Conservation (phyloP, 2,888 invertebrate genomes). For the Drosophila koepferae region DNA sequence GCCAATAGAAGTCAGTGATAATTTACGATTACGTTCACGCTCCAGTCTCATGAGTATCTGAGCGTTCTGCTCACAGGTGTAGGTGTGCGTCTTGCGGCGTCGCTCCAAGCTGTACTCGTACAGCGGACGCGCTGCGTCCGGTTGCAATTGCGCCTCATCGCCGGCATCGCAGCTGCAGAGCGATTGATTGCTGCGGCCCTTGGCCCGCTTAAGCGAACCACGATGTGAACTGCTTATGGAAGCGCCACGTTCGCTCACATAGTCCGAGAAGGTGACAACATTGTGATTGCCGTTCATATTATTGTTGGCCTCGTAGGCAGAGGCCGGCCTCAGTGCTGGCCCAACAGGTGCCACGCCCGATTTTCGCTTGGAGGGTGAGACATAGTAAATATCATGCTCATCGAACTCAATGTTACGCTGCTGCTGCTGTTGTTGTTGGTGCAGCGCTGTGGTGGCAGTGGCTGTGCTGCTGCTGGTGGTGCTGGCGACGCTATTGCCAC, state of each 20-base stretch:
- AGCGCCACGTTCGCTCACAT: slow-evolving; percentile 72
- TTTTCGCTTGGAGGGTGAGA: slow-evolving; percentile 84
- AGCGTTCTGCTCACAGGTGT: slow-evolving; percentile 86
- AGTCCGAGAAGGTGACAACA: slow-evolving; percentile 83
- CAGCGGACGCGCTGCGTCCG: slow-evolving; percentile 83
- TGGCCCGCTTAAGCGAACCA: slow-evolving; percentile 83
- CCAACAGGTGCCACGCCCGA: slow-evolving; percentile 68
- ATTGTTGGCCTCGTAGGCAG: slow-evolving; percentile 56
- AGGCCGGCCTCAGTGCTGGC: slow-evolving; percentile 66
- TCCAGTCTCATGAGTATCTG: slow-evolving; percentile 85
- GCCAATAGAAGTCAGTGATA: slow-evolving; percentile 69
- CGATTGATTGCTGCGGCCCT: slow-evolving; percentile 85
- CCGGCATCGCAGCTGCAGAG: slow-evolving; percentile 85
- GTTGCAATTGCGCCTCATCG: slow-evolving; percentile 83
- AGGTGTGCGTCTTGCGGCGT: slow-evolving; percentile 85
- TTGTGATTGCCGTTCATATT: slow-evolving; percentile 53
- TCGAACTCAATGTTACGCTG: slow-evolving; percentile 75
- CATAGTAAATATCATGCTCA: slow-evolving; percentile 84
- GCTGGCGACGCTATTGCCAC: slow-evolving; percentile 78
- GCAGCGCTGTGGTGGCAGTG: slow-evolving; percentile 73
- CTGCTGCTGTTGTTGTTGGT: slow-evolving; percentile 56
- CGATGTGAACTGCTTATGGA: slow-evolving; percentile 61
- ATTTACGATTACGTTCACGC: slow-evolving; percentile 84
- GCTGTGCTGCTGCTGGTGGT: slow-evolving; percentile 79
- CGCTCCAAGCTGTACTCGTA: slow-evolving; percentile 86